Conservation (phyloP, 2,113 vertebrate species). For the Grammomys dolichurus region DNA sequence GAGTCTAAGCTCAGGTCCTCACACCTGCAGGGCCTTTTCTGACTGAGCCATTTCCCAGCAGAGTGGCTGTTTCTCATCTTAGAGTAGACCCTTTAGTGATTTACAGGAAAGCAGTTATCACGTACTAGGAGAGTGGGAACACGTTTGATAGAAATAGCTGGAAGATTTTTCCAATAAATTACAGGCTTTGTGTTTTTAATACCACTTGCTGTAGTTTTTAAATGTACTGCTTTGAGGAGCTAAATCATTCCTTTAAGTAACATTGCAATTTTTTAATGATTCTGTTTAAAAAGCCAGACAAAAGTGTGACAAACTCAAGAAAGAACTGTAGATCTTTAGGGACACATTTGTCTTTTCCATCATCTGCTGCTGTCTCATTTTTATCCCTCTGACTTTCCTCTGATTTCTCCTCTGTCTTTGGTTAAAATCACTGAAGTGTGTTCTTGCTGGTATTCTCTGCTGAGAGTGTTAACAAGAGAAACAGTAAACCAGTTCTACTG, state of each 20-base stretch:
- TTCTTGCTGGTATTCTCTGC: not conserved
- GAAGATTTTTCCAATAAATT: constrained; percentile 5
- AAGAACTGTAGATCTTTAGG: not conserved
- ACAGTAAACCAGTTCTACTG: not conserved
- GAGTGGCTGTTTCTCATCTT: not conserved
- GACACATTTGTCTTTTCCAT: not conserved
- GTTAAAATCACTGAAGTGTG: not conserved
- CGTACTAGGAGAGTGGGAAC: constrained; percentile 1
- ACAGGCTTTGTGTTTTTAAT: not conserved
- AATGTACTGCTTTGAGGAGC: constrained; percentile 28
- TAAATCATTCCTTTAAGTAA: not conserved
- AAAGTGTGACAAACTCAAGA: not conserved
- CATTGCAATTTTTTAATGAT: constrained; percentile 13
- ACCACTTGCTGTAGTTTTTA: not conserved
- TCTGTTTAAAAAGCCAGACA: not conserved
- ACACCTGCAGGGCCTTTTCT: not conserved
- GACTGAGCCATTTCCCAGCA: too few relatives aligned
- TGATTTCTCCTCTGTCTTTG: not conserved
- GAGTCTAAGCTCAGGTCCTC: not conserved
- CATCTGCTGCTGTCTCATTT: not conserved
- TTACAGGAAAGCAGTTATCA: not conserved
- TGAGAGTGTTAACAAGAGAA: constrained; percentile 38
- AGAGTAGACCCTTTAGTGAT: not conserved
- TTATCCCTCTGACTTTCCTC: not conserved
- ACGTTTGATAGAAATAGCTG: not conserved